Base-by-base conservation (phyloP, 2,797 vertebrate genomes). In the Acrossocheilus fasciatus region DNA sequence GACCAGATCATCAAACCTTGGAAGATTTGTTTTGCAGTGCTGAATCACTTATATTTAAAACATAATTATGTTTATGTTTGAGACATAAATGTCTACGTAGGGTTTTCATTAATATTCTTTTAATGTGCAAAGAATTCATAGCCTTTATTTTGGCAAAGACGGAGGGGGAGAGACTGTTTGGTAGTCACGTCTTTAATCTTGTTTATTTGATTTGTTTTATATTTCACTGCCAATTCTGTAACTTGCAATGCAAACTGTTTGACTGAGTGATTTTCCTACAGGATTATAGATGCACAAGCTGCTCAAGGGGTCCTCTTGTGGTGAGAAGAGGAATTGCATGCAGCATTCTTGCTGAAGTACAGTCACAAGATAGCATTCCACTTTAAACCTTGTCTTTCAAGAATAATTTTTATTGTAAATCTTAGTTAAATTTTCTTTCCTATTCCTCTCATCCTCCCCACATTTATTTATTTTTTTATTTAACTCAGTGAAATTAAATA, bases 281-380 rank as follows among this genome's bases (percentile, higher is more conserved):
- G 86, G 26, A 75, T 36, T 88, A 52, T 82, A 76, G 87, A 86
- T 87, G 14, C 26, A 59, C 81, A 73, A 78, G 77, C 85, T 91
- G 91, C 88, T 91, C 91, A 91, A 84, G 64, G 85, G 87, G 89
- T 88, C 93, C 92, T 92, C 95, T 93, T 91, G 94, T 95, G 94
- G 93, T 74, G 47, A 23, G 8, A 86, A 70, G 8, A 18, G 68
- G 39, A 83, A 92, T 72, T 84, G 76, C 8, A 3, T 73, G 39
- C 23, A 23, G 23, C 8, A 78, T 9, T 76, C 57, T 85, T 81
- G n/a, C 9, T 82, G 10, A 14, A 85, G 66, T 59, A 86, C 76
- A 88, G 68, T 86, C 52, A 50, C 57, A 20, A 81, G 41, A 59
- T 70, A 85, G n/a, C 78, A 20, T 78, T 85, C 68, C n/a, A 57